phyloP scores from a whole-genome alignment of 1,140 invertebrate genomes.

The Temnothorax nylanderi region DNA sequence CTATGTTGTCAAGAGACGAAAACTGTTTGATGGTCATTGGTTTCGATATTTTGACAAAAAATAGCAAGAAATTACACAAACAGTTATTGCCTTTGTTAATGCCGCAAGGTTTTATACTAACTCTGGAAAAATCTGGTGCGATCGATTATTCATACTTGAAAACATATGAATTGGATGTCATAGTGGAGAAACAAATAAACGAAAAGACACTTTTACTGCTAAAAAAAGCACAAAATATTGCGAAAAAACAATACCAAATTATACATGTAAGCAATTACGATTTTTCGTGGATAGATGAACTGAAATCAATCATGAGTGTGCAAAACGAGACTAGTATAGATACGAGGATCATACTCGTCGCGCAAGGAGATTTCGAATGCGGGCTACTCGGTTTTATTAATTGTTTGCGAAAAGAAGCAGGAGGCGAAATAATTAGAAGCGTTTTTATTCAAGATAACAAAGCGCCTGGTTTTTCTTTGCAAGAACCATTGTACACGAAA shows the following conservation, averaged over 20 bases:
- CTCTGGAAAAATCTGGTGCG: constrained; percentile 78
- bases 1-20: constrained; percentile 75
- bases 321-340: constrained; percentile 73
- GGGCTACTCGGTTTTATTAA: constrained; percentile 94
- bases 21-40: constrained; percentile 87
- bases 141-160: constrained; percentile 65
- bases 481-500: constrained; percentile 87
- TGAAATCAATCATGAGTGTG: constrained; percentile 86
- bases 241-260: constrained; percentile 70
- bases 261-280: constrained; percentile 75
- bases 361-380: constrained; percentile 87
- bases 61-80: background rate
- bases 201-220: constrained; percentile 75
- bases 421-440: constrained; percentile 87
- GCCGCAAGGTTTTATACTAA: constrained; percentile 84
- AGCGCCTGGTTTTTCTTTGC: constrained; percentile 88
- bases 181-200: constrained; percentile 76
- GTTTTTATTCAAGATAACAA: constrained; percentile 88
- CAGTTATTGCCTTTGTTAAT: constrained; percentile 53
- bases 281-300: constrained; percentile 84
- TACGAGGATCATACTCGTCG: constrained; percentile 85
- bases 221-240: constrained; percentile 73
- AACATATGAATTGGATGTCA: constrained; percentile 72
- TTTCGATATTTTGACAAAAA: constrained; percentile 3
- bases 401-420: constrained; percentile 90